Evolutionary conservation across 2,888 invertebrate species (phyloP), one percentile per base, ranked within the genome.

Genomic region (Timema cristinae): DNA sequence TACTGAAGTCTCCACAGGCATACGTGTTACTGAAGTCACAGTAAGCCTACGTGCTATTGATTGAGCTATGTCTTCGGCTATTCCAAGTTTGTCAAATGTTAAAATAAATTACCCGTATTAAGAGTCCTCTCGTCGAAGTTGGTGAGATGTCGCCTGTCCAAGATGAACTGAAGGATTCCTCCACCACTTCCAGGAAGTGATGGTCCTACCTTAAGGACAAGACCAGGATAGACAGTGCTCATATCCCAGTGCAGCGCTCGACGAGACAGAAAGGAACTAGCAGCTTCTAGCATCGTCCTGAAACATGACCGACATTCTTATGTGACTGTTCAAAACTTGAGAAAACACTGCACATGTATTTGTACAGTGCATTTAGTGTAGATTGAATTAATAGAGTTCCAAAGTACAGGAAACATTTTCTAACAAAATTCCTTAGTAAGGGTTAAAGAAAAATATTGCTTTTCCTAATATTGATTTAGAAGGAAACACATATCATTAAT

Each of bases 191-290:
- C 67, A 51, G 75, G 49, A 47, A 66, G 13, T 10, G 48, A 90
- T 56, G 93, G 93, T 4, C 91, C 90, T 67, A 93, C 87, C 75
- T 88, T 86, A 86, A 94, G 88, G 72, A 87, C 86, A 11, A 94
- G 81, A 0, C 93, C 93, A 0, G 93, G 93, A 80, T 92, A 91
- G 2, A 93, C 74, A 7, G 82, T 84, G 72, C 89, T 87, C 81
- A 94, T 85, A 74, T 91, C 91, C 91, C 92, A 93, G 77, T 88
- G 89, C 71, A 93, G 80, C 15, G 88, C 89, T 68, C 93, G 85
- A 75, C 89, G 88, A 10, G 91, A 89, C 78, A 93, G 88, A 10
- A 83, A 91, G 82, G 71, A 88, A 84, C 73, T 89, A 86, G 10
- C 90, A 86, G 76, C 90, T 87, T 91, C 91, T 75, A 91, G 81